Conservation (phyloP, 2,113 vertebrate species). For the Gymnarchus niloticus region DNA sequence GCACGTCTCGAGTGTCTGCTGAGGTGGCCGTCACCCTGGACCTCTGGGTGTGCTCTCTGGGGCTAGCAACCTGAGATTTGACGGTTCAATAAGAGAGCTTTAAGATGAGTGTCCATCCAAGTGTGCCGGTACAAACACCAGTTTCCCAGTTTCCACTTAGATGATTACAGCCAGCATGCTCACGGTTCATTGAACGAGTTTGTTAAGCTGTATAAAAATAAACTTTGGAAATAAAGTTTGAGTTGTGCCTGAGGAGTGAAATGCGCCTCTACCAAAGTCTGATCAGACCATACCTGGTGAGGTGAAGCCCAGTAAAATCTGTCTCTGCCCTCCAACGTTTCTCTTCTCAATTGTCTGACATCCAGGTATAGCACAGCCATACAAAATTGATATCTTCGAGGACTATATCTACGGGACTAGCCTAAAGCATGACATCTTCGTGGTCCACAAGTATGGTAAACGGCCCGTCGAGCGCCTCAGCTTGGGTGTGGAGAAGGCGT, state of each 20-base stretch:
- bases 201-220: not conserved
- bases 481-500: slow-evolving; percentile 69
- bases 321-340: not conserved
- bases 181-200: not conserved
- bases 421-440: slow-evolving; percentile 71
- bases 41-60: too few species aligned
- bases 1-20: too few species aligned
- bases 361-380: slow-evolving; percentile 73
- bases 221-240: not conserved
- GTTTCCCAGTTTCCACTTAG: not conserved
- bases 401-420: slow-evolving; percentile 80
- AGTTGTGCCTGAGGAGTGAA: not conserved
- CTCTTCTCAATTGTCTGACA: not conserved
- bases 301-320: too few species aligned
- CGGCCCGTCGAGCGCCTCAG: slow-evolving; percentile 63
- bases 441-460: slow-evolving; percentile 74
- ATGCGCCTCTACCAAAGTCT: not conserved
- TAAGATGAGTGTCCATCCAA: not conserved
- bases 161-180: too few species aligned
- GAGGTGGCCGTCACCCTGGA: too few species aligned
- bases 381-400: slow-evolving; percentile 80
- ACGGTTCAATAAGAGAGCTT: too few species aligned
- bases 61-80: too few species aligned
- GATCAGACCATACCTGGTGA: not conserved
- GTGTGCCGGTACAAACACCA: not conserved